phyloP scores from a whole-genome alignment of 2,888 invertebrate species.

The Ctenicera cuprea region DNA sequence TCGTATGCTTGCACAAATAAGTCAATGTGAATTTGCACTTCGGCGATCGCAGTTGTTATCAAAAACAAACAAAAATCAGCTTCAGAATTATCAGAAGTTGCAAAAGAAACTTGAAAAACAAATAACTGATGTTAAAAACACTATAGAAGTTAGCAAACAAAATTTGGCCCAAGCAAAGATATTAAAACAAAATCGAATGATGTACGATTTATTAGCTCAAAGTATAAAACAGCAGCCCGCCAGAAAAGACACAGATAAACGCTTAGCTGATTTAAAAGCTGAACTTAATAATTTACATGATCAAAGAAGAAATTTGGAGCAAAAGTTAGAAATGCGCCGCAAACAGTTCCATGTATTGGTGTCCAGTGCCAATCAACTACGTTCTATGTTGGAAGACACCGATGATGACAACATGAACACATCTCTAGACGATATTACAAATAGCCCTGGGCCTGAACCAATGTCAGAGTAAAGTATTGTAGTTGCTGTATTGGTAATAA shows the following conservation, averaged over 20 bases:
- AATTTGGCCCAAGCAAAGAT: constrained; percentile 89
- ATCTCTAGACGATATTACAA: constrained; percentile 72
- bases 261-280: constrained; percentile 81
- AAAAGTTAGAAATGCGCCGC: constrained; percentile 86
- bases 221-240: constrained; percentile 94
- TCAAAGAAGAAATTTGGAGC: constrained; percentile 83
- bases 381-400: constrained; percentile 85
- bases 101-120: constrained; percentile 86
- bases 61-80: constrained; percentile 88
- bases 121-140: constrained; percentile 86
- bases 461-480: constrained; percentile 67
- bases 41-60: constrained; percentile 87
- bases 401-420: constrained; percentile 75
- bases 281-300: constrained; percentile 83
- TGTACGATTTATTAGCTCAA: constrained; percentile 94
- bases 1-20: constrained; percentile 86
- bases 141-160: constrained; percentile 88
- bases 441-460: constrained; percentile 68
- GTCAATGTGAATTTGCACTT: constrained; percentile 92
- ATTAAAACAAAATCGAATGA: constrained; percentile 91
- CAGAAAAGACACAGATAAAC: constrained; percentile 85
- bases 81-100: constrained; percentile 87
- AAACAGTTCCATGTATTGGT: constrained; percentile 94
- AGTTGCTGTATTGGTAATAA: too few species aligned
- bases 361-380: constrained; percentile 89